Evolutionary conservation across 1,140 invertebrate species (phyloP), one percentile per base, ranked within the genome.

Genomic region (Octopus bimaculoides): DNA sequence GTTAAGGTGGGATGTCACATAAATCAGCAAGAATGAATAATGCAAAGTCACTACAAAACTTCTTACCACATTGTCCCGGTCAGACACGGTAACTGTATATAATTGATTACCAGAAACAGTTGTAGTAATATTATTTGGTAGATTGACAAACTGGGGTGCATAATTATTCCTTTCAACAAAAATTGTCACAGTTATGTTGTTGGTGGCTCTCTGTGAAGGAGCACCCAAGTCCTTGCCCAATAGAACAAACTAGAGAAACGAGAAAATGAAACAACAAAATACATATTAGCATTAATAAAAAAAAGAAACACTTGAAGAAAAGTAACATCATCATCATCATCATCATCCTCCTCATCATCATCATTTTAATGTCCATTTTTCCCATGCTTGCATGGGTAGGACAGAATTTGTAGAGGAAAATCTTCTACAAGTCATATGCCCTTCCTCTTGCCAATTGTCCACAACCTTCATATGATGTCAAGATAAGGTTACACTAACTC

Each of bases 131-230:
- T 10, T 69, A 69, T 8, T 14, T 14, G 66, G 66, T 10, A 75
- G 6, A 20, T 80, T 78, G 17, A 14, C 69, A 79, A 83, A 82
- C 52, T 54, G 54, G 14, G 86, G 86, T 41, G 80, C 69, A 76
- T 84, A 78, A 4, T 77, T 41, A 77, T 87, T 87, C 41, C 85
- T 81, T 52, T 77, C 73, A 12, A 87, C 84, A 56, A 66, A 80
- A 10, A 87, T 78, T 3, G 78, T 82, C 1, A 87, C 82, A 20
- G 81, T 84, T 2, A 84, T 84, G 5, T 77, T 80, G 20, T 83
- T 84, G 66, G 80, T 79, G 9, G 83, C 83, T 9, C 75, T 54
- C 12, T 78, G 78, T 7, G 83, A 77, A 8, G 87, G 87, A 41
- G 61, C 77, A 52, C 85, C 87, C 12, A 78, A 41, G 78, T 88